Conservation (phyloP, 2,113 vertebrate species). For the Halcyon senegalensis region DNA sequence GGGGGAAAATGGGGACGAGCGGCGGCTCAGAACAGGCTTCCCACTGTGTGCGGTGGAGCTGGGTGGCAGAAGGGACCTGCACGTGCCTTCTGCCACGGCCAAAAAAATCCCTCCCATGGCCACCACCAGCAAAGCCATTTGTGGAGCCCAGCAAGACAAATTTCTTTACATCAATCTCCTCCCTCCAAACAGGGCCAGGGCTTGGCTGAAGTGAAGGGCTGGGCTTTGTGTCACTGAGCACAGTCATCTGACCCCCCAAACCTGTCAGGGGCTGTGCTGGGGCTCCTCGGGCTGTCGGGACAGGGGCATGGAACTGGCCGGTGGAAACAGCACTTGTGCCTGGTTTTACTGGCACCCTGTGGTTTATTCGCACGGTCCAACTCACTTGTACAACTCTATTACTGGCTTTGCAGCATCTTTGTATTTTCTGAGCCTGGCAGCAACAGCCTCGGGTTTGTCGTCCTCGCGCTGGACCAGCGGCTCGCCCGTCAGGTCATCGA, state of each 20-base stretch:
- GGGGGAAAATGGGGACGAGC: too few relatives aligned
- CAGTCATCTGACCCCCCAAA: not conserved
- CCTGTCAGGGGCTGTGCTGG: accelerated
- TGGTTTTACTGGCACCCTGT: not conserved
- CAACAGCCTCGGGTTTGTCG: conserved; percentile 89
- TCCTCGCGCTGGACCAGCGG: conserved; percentile 90
- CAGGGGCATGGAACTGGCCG: too few relatives aligned
- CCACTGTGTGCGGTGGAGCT: accelerated
- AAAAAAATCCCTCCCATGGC: not conserved
- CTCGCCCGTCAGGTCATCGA: conserved; percentile 91
- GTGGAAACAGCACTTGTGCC: not conserved
- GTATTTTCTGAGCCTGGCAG: conserved; percentile 89
- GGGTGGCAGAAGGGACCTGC: not conserved
- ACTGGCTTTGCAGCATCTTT: conserved; percentile 95
- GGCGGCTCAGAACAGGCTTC: not conserved
- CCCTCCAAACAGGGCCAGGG: not conserved
- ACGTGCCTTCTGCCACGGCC: too few relatives aligned
- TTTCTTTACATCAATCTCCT: not conserved
- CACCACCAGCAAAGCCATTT: not conserved
- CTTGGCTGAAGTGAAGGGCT: not conserved
- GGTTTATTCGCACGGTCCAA: not conserved
- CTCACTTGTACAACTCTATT: conserved; percentile 93
- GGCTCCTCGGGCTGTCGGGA: not conserved
- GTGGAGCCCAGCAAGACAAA: not conserved
- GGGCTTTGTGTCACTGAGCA: not conserved